Percentiles rank a stretch among this genome's conserved stretches.
Evolutionary conservation across 2,888 invertebrate species (phyloP).

Genomic region (Trypoxylon attenuatum): DNA sequence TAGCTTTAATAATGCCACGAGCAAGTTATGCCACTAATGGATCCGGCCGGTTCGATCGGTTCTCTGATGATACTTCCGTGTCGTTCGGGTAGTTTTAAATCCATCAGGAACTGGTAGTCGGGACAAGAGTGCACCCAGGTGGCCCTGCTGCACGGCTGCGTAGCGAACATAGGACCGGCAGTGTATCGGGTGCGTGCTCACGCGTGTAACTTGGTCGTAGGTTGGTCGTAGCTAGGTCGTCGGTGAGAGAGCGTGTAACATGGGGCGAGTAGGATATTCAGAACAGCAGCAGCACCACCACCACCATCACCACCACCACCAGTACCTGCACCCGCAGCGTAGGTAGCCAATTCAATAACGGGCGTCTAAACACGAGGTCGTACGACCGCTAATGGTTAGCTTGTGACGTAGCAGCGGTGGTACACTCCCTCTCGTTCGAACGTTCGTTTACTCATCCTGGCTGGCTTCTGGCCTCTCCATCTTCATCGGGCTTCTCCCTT

Average conservation of each 20-base stretch:
- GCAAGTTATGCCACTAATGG: no score
- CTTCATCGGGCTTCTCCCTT: conserved; percentile 14
- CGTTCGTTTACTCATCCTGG: conserved; percentile 39
- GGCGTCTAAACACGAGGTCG: conserved; percentile 59
- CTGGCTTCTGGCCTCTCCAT: conserved; percentile 24
- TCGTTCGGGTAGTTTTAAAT: no score
- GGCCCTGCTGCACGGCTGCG: no score
- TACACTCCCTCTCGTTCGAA: conserved; percentile 22
- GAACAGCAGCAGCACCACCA: no score
- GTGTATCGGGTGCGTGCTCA: conserved; percentile 17
- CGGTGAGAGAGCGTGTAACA: conserved; percentile 47
- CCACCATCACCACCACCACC: no score
- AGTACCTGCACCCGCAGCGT: no score
- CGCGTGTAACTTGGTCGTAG: conserved; percentile 41
- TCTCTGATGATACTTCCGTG: no score
- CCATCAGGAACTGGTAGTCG: no score
- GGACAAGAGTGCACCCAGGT: no score
- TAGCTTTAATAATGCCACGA: no score
- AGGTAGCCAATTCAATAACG: conserved; percentile 63
- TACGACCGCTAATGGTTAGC: conserved; percentile 61
- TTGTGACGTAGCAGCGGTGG: conserved; percentile 48
- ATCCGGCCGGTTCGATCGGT: no score
- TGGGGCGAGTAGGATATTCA: conserved; percentile 42
- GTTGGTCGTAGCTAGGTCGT: conserved; percentile 13
- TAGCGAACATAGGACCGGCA: no score